These are phyloP conservation scores for Gryllus longicercus DNA, from an alignment of 2,888 invertebrate species.

Conservation along the genomic window DNA sequence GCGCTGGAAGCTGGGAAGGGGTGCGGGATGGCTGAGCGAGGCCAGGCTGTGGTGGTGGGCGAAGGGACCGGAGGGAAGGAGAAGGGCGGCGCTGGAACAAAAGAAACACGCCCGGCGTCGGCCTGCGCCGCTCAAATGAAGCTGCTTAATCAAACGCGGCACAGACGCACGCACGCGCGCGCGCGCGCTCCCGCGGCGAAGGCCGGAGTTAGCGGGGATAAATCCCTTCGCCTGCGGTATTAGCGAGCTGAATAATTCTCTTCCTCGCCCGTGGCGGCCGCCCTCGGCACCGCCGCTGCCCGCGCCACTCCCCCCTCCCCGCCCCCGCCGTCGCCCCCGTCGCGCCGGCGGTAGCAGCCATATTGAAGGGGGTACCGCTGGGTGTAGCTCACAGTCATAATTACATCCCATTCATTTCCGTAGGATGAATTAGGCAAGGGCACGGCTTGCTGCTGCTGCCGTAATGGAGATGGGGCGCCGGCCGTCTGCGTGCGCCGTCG, in stretches of 20 bases:
- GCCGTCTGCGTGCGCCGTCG: background rate
- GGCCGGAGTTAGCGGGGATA: background rate
- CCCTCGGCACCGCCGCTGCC: background rate
- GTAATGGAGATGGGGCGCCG: background rate
- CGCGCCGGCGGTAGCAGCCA: background rate
- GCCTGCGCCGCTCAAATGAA: slow-evolving; percentile 5
- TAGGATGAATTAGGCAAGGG: slow-evolving; percentile 17
- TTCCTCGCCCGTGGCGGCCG: background rate
- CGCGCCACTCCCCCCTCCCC: background rate
- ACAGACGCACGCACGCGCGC: background rate
- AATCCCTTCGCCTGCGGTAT: slow-evolving; percentile 6
- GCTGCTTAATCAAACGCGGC: slow-evolving; percentile 11
- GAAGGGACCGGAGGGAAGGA: background rate
- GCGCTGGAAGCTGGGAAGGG: too few relatives aligned
- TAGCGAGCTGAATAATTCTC: background rate
- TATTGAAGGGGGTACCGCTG: slow-evolving; percentile 4
- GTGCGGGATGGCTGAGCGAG: too few relatives aligned
- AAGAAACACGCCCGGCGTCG: background rate
- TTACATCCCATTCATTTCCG: slow-evolving; percentile 17
- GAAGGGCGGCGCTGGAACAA: background rate
- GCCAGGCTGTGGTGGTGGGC: too few relatives aligned
- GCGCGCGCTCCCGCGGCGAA: background rate
- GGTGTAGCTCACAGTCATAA: slow-evolving; percentile 17
- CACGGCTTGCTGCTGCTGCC: background rate
- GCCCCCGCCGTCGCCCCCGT: background rate